phyloP scores from a whole-genome alignment of 2,797 vertebrate species.

The Sebastiscus tertius region DNA sequence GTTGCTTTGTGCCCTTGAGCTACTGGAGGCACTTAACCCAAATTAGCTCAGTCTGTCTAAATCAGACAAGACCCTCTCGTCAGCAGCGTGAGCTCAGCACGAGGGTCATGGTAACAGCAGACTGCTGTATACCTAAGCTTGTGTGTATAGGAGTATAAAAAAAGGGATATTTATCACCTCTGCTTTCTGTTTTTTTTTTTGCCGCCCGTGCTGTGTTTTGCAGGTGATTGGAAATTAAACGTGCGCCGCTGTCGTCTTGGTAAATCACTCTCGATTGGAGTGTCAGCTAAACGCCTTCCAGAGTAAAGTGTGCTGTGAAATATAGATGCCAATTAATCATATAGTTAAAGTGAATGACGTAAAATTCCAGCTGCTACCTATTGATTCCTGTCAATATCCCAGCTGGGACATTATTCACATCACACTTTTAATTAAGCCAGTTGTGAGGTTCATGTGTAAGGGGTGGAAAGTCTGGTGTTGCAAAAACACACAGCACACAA shows the following conservation, averaged over 20 bases:
- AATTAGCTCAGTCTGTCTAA: conserved; percentile 71
- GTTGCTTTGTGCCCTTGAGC: conserved; percentile 69
- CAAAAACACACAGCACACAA: background rate
- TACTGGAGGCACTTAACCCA: conserved; percentile 78
- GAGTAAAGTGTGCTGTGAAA: conserved; percentile 5
- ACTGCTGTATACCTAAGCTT: background rate
- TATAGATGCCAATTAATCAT: conserved; percentile 24
- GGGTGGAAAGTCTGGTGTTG: background rate
- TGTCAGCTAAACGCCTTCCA: background rate
- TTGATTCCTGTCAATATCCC: conserved; percentile 16
- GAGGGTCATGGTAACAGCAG: conserved; percentile 16
- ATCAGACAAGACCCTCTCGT: conserved; percentile 49
- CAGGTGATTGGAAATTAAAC: background rate
- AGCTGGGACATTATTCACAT: conserved; percentile 30
- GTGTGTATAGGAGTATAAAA: background rate
- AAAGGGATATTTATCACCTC: background rate
- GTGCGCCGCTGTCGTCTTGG: background rate
- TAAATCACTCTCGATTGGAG: conserved; percentile 4
- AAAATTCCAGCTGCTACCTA: conserved; percentile 31
- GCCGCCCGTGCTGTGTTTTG: background rate
- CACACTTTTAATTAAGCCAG: conserved; percentile 46
- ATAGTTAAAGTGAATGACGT: conserved; percentile 21
- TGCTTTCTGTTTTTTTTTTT: background rate
- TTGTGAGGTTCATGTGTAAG: conserved; percentile 11
- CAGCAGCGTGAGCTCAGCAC: conserved; percentile 28